Evolutionary conservation across 1,140 invertebrate species (phyloP).

Genomic region (Helicoverpa zea): DNA sequence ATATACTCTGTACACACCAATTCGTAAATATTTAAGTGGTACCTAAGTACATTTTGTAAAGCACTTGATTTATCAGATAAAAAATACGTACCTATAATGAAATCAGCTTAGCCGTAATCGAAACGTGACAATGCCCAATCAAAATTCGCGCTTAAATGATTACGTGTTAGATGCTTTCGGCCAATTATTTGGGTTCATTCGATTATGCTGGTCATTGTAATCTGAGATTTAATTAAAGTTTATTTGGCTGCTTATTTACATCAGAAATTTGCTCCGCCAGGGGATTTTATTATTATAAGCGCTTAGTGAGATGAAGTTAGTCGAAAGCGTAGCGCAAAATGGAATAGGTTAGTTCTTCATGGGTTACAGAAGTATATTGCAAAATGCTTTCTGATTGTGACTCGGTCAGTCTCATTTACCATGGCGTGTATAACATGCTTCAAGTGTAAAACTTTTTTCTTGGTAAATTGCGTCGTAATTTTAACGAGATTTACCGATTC

Average conservation of each 20-base stretch:
- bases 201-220: background rate
- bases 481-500: no score
- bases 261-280: background rate
- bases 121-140: background rate
- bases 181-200: background rate
- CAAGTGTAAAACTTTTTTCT: no score
- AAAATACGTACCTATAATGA: no score
- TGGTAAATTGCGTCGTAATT: no score
- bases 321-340: background rate
- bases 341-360: background rate
- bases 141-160: background rate
- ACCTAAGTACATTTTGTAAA: no score
- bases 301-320: slow-evolving; percentile 6
- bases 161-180: background rate
- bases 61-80: no score
- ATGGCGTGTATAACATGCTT: no score
- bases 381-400: background rate
- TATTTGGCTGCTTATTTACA: background rate
- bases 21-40: no score
- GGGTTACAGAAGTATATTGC: background rate
- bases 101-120: no score
- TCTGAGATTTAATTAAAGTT: background rate
- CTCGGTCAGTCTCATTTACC: no score
- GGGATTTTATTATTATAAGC: slow-evolving; percentile 12
- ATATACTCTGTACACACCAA: no score